phyloP scores from a whole-genome alignment of 2,113 vertebrate species.

The Nesospiza acunhae region DNA sequence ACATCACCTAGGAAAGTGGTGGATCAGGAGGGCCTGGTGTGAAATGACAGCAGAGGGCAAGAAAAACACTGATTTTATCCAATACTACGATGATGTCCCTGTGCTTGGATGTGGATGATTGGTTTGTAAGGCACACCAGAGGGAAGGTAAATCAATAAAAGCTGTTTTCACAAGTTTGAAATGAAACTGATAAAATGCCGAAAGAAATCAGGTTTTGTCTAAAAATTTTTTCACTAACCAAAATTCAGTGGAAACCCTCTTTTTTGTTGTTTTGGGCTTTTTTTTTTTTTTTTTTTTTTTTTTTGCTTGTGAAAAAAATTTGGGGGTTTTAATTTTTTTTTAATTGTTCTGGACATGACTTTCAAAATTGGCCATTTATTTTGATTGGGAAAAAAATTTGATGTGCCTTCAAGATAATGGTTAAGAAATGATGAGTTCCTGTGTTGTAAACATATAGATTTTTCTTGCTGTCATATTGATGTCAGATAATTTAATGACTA shows the following conservation, averaged over 20 bases:
- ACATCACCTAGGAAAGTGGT: background rate
- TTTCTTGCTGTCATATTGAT: background rate
- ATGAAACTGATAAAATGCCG: background rate
- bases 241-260: background rate
- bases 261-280: background rate
- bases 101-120: background rate
- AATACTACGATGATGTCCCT: background rate
- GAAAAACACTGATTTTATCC: background rate
- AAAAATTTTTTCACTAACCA: background rate
- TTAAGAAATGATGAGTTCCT: background rate
- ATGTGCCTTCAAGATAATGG: background rate
- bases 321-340: background rate
- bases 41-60: background rate
- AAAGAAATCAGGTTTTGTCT: background rate
- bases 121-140: background rate
- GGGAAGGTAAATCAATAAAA: constrained; percentile 7
- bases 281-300: background rate
- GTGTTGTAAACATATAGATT: background rate
- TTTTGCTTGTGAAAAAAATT: background rate
- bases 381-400: background rate
- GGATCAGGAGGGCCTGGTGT: background rate
- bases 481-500: background rate
- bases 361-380: background rate
- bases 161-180: background rate
- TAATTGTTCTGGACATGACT: background rate